Conservation (phyloP, 2,888 invertebrate genomes). For the Ophioninae sp. region DNA sequence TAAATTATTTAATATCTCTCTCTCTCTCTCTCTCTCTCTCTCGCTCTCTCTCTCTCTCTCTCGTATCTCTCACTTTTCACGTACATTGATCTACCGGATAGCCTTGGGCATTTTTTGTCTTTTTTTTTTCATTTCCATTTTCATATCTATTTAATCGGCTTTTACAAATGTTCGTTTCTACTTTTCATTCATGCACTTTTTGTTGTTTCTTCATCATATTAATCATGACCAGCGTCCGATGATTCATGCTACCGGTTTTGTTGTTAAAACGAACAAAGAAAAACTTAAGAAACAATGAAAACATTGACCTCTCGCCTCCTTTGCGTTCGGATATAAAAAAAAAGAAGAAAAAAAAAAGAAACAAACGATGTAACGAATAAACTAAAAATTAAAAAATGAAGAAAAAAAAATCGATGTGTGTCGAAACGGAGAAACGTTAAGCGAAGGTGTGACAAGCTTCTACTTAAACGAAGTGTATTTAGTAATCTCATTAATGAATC, state of each 20-base stretch:
- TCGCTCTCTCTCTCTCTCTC: constrained; percentile 62
- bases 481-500: constrained; percentile 42
- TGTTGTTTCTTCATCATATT: constrained; percentile 49
- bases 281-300: constrained; percentile 39
- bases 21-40: constrained; percentile 59
- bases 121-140: constrained; percentile 47
- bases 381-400: constrained; percentile 8
- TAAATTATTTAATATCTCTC: constrained; percentile 66
- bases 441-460: constrained; percentile 37
- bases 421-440: constrained; percentile 40
- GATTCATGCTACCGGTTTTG: constrained; percentile 58
- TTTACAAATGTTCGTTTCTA: constrained; percentile 60
- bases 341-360: constrained; percentile 34
- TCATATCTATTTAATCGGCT: constrained; percentile 7
- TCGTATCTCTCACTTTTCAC: constrained; percentile 62
- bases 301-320: constrained; percentile 35
- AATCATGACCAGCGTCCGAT: constrained; percentile 56
- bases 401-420: constrained; percentile 30
- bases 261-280: constrained; percentile 19
- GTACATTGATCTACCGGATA: constrained; percentile 65
- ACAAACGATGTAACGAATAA: neutral
- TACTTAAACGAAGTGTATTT: constrained; percentile 52
- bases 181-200: constrained; percentile 63
- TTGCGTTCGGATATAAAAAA: constrained; percentile 31
- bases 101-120: constrained; percentile 61